Conservation (phyloP, 2,888 invertebrate genomes). For the Chrysina gloriosa region DNA sequence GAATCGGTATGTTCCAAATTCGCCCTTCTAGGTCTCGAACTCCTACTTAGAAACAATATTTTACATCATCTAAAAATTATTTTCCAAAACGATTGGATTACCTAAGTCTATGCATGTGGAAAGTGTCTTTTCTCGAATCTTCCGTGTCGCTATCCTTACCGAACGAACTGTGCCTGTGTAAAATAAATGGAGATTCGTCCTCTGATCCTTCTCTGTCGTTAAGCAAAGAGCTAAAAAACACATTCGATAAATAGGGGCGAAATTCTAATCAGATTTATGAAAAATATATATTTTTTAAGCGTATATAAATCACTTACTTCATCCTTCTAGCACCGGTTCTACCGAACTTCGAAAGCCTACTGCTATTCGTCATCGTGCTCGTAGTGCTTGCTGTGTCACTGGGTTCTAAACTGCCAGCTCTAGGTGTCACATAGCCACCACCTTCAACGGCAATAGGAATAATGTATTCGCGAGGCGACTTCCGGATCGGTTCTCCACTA, state of each 20-base stretch:
- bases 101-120: constrained; percentile 78
- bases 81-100: no score
- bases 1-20: constrained; percentile 82
- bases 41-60: constrained; percentile 62
- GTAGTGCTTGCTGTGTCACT: constrained; percentile 72
- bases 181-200: constrained; percentile 72
- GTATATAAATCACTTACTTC: constrained; percentile 67
- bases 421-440: constrained; percentile 85
- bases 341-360: constrained; percentile 63
- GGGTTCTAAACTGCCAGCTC: constrained; percentile 81
- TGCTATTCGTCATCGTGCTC: constrained; percentile 68
- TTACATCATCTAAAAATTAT: neutral
- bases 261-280: constrained; percentile 44
- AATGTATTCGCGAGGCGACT: constrained; percentile 90
- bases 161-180: constrained; percentile 70
- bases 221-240: constrained; percentile 73
- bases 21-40: constrained; percentile 75
- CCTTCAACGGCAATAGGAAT: constrained; percentile 95
- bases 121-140: constrained; percentile 64
- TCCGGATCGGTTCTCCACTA: constrained; percentile 81
- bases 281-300: constrained; percentile 10
- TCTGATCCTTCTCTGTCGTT: constrained; percentile 76
- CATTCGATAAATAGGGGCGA: no score
- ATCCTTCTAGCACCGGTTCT: constrained; percentile 73
- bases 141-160: constrained; percentile 72